Evolutionary conservation across 2,113 vertebrate species (phyloP), one percentile per base, ranked within the genome.

Genomic region (Engystomops pustulosus): DNA sequence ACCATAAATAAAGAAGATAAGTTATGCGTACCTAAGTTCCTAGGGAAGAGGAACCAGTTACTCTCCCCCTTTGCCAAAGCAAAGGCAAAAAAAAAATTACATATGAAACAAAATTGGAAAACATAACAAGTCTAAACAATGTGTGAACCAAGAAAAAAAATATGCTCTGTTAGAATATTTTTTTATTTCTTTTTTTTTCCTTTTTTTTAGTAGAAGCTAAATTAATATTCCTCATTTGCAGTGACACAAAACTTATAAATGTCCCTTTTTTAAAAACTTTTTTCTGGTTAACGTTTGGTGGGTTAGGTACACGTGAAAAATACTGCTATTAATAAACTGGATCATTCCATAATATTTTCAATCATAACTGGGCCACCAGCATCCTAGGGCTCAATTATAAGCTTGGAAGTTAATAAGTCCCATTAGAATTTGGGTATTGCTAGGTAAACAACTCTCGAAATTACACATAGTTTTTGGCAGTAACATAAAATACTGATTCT

Each of bases 1-100:
- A 95, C 95, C 96, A 99, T 99, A 98, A 99, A 99, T 99, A 98
- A 97, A 98, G 95, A 95, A 95, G 96, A 98, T 98, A 99, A 99
- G 95, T 98, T 99, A 98, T 93, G 95, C 95, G 96, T 97, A 97
- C 96, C 96, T 97, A 99, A 96, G 92, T 91, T 94, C 94, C 92
- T n/a, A 94, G 91, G 87, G 90, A 91, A 91, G 85, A 91, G 89
- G 89, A 85, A 85, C 74, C 83, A 85, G 82, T 84, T 84, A 78
- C 72, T 30, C 72, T 84, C 67, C 82, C 82, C 83, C 23, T 4
- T 49, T 32, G 30, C 53, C n/a, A 69, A 89, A 91, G 91, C 90
- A 93, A 91, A 90, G 91, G 91, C 93, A 93, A 93, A 95, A 90
- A 93, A 95, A 94, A 93, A 69, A 44, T 78, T 84, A 75, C 75